These are phyloP conservation scores for Erebia palarica DNA, from an alignment of 2,888 invertebrate species.

Conservation along the genomic window DNA sequence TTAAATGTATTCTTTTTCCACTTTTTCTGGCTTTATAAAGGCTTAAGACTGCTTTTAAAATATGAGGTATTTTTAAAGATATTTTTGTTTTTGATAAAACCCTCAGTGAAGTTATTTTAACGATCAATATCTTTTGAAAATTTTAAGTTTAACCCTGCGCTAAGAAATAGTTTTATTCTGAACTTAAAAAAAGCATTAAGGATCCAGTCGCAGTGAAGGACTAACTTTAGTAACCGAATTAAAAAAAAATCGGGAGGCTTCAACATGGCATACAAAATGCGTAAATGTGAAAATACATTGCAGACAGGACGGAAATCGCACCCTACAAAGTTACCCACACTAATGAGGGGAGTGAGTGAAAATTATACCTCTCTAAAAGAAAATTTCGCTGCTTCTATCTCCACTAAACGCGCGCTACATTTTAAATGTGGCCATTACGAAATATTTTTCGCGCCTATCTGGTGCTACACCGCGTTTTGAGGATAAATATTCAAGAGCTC, in stretches of 20 bases:
- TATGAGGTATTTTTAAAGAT: too few relatives aligned
- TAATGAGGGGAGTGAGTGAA: constrained; percentile 47
- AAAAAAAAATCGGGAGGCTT: too few relatives aligned
- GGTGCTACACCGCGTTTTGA: constrained; percentile 18
- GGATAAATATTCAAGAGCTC: constrained; percentile 5
- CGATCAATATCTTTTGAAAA: too few relatives aligned
- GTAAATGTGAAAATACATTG: constrained; percentile 42
- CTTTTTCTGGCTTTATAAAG: neutral
- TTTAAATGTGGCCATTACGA: constrained; percentile 43
- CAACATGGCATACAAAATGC: constrained; percentile 34
- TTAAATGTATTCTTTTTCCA: neutral
- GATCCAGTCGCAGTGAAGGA: too few relatives aligned
- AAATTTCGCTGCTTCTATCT: constrained; percentile 46
- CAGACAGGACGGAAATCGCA: constrained; percentile 45
- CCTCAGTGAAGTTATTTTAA: too few relatives aligned
- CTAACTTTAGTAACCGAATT: too few relatives aligned
- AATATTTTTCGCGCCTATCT: constrained; percentile 35
- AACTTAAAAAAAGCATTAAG: too few relatives aligned
- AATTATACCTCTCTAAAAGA: constrained; percentile 47
- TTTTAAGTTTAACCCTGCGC: too few relatives aligned
- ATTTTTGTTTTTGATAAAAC: too few relatives aligned
- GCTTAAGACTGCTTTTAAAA: neutral
- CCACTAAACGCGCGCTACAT: constrained; percentile 41
- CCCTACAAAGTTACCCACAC: constrained; percentile 45
- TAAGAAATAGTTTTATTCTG: too few relatives aligned